These are phyloP conservation scores for Rhinichthys osculus DNA, from an alignment of 2,797 vertebrate genomes.

Conservation along the genomic window DNA sequence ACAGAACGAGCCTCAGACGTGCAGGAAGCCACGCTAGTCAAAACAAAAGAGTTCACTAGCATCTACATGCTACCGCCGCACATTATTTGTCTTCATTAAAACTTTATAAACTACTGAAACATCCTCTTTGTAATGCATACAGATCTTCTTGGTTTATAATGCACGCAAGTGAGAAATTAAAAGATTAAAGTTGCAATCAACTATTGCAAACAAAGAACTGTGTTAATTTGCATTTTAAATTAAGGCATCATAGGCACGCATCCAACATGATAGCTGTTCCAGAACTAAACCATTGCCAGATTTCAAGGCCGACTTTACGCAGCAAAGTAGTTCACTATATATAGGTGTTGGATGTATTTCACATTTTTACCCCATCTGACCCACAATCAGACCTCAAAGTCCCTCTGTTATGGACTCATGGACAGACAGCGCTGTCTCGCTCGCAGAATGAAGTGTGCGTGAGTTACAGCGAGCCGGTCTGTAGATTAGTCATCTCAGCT, in stretches of 20 bases:
- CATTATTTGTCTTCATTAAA: conserved; percentile 30
- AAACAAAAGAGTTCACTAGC: conserved; percentile 24
- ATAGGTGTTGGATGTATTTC: background rate
- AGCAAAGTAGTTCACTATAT: background rate
- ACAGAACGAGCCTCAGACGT: background rate
- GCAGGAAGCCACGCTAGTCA: background rate
- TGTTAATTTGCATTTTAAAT: background rate
- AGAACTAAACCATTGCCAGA: background rate
- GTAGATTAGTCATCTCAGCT: conserved; percentile 1
- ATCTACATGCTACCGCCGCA: background rate
- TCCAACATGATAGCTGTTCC: background rate
- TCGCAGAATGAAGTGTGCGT: background rate
- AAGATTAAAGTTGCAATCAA: background rate
- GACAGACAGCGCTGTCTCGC: background rate
- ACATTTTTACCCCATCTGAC: conserved; percentile 4
- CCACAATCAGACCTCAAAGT: conserved; percentile 8
- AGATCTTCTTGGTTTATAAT: background rate
- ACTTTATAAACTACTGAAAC: conserved; percentile 20
- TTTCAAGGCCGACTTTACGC: background rate
- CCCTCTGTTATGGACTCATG: background rate
- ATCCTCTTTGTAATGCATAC: background rate
- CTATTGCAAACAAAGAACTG: background rate
- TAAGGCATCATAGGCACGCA: background rate
- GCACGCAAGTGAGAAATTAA: background rate
- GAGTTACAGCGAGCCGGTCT: background rate